These are phyloP conservation scores for Coluber constrictor DNA, from an alignment of 2,797 vertebrate genomes.

Conservation along the genomic window DNA sequence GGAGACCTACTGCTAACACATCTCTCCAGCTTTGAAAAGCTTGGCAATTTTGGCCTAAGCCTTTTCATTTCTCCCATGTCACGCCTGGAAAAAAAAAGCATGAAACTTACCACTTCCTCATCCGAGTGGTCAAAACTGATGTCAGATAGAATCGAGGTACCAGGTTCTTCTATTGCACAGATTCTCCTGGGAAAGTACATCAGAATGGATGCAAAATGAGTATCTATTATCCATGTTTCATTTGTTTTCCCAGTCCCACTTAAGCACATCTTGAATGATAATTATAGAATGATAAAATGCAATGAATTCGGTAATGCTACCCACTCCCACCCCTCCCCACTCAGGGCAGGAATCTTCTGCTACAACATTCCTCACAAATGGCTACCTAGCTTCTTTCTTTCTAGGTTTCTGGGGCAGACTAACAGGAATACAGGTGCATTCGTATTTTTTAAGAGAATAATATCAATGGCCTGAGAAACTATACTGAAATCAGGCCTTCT, in stretches of 20 bases:
- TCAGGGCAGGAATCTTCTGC: not conserved
- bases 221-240: not conserved
- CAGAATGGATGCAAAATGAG: not conserved
- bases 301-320: not conserved
- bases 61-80: not conserved
- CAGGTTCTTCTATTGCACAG: conserved; percentile 33
- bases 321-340: not conserved
- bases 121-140: conserved; percentile 47
- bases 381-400: not conserved
- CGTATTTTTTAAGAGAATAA: not conserved
- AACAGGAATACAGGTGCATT: not conserved
- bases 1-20: not conserved
- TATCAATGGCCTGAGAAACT: not conserved
- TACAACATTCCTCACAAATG: not conserved
- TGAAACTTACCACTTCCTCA: conserved; percentile 17
- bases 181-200: not conserved
- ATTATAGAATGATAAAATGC: not conserved
- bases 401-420: not conserved
- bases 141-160: conserved; percentile 44
- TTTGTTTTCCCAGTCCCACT: not conserved
- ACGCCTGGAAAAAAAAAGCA: not conserved
- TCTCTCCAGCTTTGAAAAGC: not conserved
- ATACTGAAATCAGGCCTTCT: not conserved
- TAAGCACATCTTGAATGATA: not conserved
- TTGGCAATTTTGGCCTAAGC: not conserved